These are phyloP conservation scores for Trichomycterus rosablanca DNA, from an alignment of 2,113 vertebrate species.

Conservation along the genomic window DNA sequence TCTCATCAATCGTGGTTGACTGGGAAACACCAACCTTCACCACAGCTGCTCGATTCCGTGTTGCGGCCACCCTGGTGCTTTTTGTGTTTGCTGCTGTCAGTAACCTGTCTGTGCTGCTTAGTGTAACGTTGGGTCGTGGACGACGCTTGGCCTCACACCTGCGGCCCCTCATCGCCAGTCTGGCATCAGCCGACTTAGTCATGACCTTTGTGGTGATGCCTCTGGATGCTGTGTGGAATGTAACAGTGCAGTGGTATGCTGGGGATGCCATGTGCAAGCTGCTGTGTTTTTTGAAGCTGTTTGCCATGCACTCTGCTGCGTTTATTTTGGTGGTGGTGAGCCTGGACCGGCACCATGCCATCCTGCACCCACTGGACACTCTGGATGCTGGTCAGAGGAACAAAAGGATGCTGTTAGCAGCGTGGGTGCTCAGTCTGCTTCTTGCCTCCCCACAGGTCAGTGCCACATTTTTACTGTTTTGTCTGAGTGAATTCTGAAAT, in stretches of 20 bases:
- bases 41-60: slow-evolving; percentile 62
- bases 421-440: slow-evolving; percentile 67
- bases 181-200: slow-evolving; percentile 68
- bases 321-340: slow-evolving; percentile 71
- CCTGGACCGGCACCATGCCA: slow-evolving; percentile 69
- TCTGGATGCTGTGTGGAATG: slow-evolving; percentile 68
- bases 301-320: slow-evolving; percentile 68
- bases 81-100: slow-evolving; percentile 66
- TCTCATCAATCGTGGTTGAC: slow-evolving; percentile 19
- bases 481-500: not conserved
- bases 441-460: slow-evolving; percentile 67
- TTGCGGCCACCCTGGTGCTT: slow-evolving; percentile 60
- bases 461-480: not conserved
- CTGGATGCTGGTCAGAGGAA: slow-evolving; percentile 61
- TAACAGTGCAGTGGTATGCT: slow-evolving; percentile 72
- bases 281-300: slow-evolving; percentile 72
- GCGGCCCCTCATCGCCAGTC: slow-evolving; percentile 66
- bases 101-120: slow-evolving; percentile 64
- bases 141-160: slow-evolving; percentile 65
- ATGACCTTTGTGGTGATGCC: slow-evolving; percentile 76
- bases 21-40: slow-evolving; percentile 69
- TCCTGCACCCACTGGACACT: slow-evolving; percentile 65
- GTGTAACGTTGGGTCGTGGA: slow-evolving; percentile 60
- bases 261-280: slow-evolving; percentile 63
- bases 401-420: slow-evolving; percentile 61